Evolutionary conservation across 2,113 vertebrate species (phyloP).

Genomic region (Macroglossus sobrinus): DNA sequence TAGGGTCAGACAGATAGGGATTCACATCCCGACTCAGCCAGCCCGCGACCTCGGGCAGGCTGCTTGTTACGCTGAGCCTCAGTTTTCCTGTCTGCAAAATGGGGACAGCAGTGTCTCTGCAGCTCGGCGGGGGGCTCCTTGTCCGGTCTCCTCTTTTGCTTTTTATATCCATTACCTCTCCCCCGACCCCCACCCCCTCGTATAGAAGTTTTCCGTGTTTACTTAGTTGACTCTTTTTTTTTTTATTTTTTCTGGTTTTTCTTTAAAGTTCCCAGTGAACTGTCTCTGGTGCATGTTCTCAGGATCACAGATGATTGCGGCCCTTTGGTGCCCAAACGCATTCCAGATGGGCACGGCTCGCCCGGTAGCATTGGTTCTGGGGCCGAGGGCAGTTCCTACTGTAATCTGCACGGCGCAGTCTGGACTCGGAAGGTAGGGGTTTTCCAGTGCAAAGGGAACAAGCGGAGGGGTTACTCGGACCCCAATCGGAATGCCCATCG

Average conservation of each 20-base stretch:
- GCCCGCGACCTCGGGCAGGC: not conserved
- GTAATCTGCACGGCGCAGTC: not conserved
- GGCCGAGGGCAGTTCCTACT: not conserved
- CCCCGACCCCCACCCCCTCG: not conserved
- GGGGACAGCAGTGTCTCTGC: not conserved
- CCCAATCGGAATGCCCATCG: not conserved
- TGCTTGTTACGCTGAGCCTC: not conserved
- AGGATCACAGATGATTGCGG: slow-evolving; percentile 58
- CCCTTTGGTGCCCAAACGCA: slow-evolving; percentile 61
- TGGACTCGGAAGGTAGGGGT: not conserved
- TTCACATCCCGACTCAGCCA: not conserved
- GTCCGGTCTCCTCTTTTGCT: not conserved
- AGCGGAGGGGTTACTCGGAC: not conserved
- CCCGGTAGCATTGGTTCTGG: not conserved
- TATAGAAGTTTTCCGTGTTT: slow-evolving; percentile 6
- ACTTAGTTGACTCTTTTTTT: slow-evolving; percentile 37
- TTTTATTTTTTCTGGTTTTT: slow-evolving; percentile 11
- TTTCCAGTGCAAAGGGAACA: not conserved
- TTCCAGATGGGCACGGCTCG: slow-evolving; percentile 57
- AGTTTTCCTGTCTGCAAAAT: not conserved
- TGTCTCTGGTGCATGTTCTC: slow-evolving; percentile 63
- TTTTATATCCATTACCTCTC: not conserved
- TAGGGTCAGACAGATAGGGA: not conserved
- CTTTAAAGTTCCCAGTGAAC: slow-evolving; percentile 69
- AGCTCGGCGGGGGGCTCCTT: accelerated